phyloP scores from a whole-genome alignment of 2,113 vertebrate species.

The Brachirus orientalis region DNA sequence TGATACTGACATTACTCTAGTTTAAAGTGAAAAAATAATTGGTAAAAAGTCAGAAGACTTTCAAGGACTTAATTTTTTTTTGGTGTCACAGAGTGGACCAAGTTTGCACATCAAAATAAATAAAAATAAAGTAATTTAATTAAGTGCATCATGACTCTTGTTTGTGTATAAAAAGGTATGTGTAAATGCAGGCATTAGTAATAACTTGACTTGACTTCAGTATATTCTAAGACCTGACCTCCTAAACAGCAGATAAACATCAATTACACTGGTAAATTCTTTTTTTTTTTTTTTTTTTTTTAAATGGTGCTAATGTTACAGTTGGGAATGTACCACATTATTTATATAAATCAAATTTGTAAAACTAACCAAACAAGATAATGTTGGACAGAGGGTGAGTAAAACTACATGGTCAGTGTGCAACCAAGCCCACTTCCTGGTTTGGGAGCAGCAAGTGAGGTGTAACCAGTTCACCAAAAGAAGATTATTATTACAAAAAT shows the following conservation, averaged over 20 bases:
- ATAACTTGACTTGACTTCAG: neutral
- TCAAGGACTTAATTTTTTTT: neutral
- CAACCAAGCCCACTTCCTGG: constrained; percentile 13
- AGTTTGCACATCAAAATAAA: neutral
- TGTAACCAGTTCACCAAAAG: constrained; percentile 3
- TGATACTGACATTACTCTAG: neutral
- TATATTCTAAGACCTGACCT: neutral
- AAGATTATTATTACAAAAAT: neutral
- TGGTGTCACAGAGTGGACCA: neutral
- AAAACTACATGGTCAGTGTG: too few species aligned
- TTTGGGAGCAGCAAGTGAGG: neutral
- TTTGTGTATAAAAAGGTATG: neutral
- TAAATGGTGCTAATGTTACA: neutral
- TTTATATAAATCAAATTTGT: neutral
- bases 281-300: too few species aligned
- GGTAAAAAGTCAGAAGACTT: constrained; percentile 4
- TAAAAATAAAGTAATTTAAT: too few species aligned
- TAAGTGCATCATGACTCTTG: neutral
- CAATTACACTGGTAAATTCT: neutral
- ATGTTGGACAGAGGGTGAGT: neutral
- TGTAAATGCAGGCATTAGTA: neutral
- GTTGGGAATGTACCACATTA: neutral
- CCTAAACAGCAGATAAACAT: neutral
- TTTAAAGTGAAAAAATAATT: neutral
- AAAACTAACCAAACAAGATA: constrained; percentile 10